Base-by-base conservation (phyloP, 2,797 vertebrate species). In the Ptychadena robeensis region DNA sequence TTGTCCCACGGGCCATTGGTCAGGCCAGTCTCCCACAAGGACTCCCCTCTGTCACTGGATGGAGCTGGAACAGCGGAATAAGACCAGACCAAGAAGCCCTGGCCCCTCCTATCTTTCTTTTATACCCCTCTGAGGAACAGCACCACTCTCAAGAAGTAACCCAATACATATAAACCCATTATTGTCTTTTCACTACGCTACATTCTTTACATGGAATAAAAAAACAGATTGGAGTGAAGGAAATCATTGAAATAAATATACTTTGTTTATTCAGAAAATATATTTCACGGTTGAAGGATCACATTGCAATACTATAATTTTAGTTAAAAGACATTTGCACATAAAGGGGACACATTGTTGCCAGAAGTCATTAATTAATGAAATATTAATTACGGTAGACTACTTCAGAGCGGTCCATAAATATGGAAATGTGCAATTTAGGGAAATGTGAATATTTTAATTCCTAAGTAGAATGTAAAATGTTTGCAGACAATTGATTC, bases 361-460 rank as follows among this genome's bases (percentile, higher is more conserved):
- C 30, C 31, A 34, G 30, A 31, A 31, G 32, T 67, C 65, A 31
- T 61, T 35, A 32, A 35, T 32, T 35, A 67, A 31, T 32, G 15
- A 32, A 67, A 67, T 34, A 67, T 67, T 67, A 67, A 67, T 31
- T 31, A n/a, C n/a, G n/a, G n/a, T n/a, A 67, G 27, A 34, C 32
- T 31, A 31, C 18, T 67, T 67, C 59, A 35, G 65, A 25, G 22
- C 65, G 8, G 65, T 9, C n/a, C 7, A 67, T 67, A 15, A 67
- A 34, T 67, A 67, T 67, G 65, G 65, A 32, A 32, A 67, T 67
- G 28, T 9, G 28, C 15, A 31, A 67, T 67, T 61, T 22, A 64
- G 61, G 61, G 1, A 27, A 27, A 31, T 27, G 30, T 64, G 61
- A 64, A 64, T 64, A 64, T 64, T 67, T 67, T 67, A 32, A 14